phyloP scores from a whole-genome alignment of 2,888 invertebrate genomes.

The Nemapogon koenigi region DNA sequence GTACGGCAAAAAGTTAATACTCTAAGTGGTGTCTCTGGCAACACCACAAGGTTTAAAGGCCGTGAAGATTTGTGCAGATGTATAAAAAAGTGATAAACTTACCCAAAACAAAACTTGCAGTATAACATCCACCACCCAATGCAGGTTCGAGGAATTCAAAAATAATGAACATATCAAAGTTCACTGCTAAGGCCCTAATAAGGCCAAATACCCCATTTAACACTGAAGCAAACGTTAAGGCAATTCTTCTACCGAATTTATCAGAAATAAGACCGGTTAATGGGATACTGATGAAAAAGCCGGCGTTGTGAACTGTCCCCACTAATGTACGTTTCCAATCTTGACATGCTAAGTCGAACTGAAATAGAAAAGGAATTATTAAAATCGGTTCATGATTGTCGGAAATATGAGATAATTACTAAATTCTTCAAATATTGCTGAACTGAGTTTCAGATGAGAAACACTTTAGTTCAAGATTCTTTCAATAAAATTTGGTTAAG shows the following conservation, averaged over 20 bases:
- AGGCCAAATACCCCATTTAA: conserved; percentile 62
- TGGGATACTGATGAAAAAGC: conserved; percentile 76
- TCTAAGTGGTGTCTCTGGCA: no score
- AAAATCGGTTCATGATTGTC: no score
- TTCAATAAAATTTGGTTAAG: no score
- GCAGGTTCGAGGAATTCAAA: conserved; percentile 68
- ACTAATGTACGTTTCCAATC: conserved; percentile 78
- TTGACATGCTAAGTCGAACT: conserved; percentile 73
- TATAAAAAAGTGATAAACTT: no score
- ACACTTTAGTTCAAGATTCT: no score
- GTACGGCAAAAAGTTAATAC: no score
- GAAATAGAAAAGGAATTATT: no score
- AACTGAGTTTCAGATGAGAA: no score
- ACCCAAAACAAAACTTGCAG: conserved; percentile 69
- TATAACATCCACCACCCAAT: conserved; percentile 64
- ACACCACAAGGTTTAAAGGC: no score
- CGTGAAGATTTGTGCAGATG: no score
- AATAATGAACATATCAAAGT: conserved; percentile 64
- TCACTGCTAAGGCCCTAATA: conserved; percentile 61
- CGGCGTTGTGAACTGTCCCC: conserved; percentile 77
- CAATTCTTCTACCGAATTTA: conserved; percentile 68
- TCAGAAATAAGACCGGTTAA: conserved; percentile 76
- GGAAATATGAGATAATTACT: no score
- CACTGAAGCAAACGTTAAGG: conserved; percentile 64
- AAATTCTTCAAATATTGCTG: no score